Conservation (phyloP, 2,888 invertebrate genomes). For the Ariolimax columbianus region DNA sequence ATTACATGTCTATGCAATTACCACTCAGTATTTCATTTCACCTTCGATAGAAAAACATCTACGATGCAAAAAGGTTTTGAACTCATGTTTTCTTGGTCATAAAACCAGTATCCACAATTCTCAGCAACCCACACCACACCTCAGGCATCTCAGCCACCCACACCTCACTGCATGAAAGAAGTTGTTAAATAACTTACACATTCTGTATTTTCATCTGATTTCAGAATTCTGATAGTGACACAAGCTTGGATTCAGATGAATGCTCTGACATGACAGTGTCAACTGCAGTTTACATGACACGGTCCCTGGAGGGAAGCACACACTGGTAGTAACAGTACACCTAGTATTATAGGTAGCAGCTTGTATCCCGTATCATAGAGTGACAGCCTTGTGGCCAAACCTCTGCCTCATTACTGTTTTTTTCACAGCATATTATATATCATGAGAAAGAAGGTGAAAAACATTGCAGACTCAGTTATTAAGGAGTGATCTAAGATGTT, state of each 20-base stretch:
- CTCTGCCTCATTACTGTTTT: neutral
- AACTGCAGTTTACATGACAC: conserved; percentile 66
- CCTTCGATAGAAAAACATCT: too few species aligned
- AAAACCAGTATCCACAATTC: too few species aligned
- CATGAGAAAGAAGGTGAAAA: neutral
- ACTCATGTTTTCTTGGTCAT: too few species aligned
- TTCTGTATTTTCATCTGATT: neutral
- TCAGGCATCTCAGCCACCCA: too few species aligned
- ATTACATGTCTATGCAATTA: too few species aligned
- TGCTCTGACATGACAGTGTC: conserved; percentile 72
- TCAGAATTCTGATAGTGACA: conserved; percentile 67
- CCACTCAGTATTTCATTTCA: too few species aligned
- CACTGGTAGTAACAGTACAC: conserved; percentile 33
- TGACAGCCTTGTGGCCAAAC: too few species aligned
- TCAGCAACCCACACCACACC: too few species aligned
- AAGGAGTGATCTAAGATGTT: neutral
- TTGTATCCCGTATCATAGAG: too few species aligned
- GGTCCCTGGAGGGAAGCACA: conserved; percentile 60
- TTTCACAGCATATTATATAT: neutral
- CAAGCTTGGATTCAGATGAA: conserved; percentile 73
- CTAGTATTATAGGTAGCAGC: conserved; percentile 1
- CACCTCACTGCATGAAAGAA: neutral
- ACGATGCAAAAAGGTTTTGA: too few species aligned
- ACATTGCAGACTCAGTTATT: neutral
- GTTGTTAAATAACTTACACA: neutral